These are phyloP conservation scores for Cetonia aurata DNA, from an alignment of 2,888 invertebrate species.

Conservation along the genomic window DNA sequence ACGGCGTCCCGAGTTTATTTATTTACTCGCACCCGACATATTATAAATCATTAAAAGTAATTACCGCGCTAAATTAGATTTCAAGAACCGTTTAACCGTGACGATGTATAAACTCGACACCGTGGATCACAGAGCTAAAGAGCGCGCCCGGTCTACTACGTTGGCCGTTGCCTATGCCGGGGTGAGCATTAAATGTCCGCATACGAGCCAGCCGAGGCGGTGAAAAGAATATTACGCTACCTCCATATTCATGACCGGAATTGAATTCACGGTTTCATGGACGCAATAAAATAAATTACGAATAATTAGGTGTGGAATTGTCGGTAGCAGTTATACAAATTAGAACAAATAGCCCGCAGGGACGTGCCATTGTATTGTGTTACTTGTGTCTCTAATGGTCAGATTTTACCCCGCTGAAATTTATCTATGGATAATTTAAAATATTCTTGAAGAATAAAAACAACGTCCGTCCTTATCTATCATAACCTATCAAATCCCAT, in stretches of 20 bases:
- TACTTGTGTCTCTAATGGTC: too few species aligned
- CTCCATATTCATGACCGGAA: slow-evolving; percentile 26
- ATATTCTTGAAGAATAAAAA: too few species aligned
- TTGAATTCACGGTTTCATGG: slow-evolving; percentile 14
- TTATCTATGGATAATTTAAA: too few species aligned
- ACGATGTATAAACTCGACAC: slow-evolving; percentile 35
- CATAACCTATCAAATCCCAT: too few species aligned
- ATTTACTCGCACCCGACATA: slow-evolving; percentile 40
- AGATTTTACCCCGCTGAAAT: too few species aligned
- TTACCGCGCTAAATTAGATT: slow-evolving; percentile 45
- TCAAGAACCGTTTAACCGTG: slow-evolving; percentile 39
- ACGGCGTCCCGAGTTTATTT: slow-evolving; percentile 22
- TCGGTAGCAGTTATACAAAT: slow-evolving; percentile 12
- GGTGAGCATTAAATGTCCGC: background rate
- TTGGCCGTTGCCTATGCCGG: slow-evolving; percentile 9
- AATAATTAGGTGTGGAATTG: slow-evolving; percentile 33
- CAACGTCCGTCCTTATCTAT: too few species aligned
- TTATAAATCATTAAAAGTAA: slow-evolving; percentile 45
- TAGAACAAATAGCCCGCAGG: too few species aligned
- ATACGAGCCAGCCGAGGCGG: background rate
- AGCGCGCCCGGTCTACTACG: background rate
- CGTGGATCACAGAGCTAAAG: slow-evolving; percentile 23
- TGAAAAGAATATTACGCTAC: slow-evolving; percentile 8
- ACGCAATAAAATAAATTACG: slow-evolving; percentile 17
- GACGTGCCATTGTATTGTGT: too few species aligned